Evolutionary conservation across 2,797 vertebrate species (phyloP).

Genomic region (Chelon labrosus): DNA sequence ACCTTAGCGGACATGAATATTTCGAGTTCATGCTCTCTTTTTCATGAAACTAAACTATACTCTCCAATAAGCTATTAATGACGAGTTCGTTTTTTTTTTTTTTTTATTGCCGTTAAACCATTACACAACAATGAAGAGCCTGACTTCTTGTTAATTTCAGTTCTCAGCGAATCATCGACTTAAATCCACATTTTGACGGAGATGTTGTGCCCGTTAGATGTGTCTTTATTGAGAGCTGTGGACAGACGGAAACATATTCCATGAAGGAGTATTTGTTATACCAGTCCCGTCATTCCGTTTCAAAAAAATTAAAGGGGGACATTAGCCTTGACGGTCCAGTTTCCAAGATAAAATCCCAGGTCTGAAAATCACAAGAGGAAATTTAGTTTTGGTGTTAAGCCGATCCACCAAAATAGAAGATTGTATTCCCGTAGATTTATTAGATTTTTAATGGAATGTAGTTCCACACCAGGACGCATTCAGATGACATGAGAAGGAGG

Average conservation of each 20-base stretch:
- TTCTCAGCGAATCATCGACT: conserved; percentile 37
- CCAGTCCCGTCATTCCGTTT: conserved; percentile 65
- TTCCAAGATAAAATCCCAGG: conserved; percentile 75
- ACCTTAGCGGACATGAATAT: background rate
- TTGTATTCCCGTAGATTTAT: conserved; percentile 76
- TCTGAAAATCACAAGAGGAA: conserved; percentile 63
- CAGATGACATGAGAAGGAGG: conserved; percentile 49
- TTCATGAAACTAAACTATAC: background rate
- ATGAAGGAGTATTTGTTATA: conserved; percentile 52
- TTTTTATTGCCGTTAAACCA: background rate
- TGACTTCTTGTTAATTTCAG: conserved; percentile 26
- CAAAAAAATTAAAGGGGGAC: conserved; percentile 59
- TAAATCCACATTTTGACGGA: conserved; percentile 68
- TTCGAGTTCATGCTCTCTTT: background rate
- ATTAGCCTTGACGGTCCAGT: conserved; percentile 64
- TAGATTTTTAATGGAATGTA: conserved; percentile 61
- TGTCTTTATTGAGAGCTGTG: conserved; percentile 72
- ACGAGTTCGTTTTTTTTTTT: background rate
- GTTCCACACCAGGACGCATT: conserved; percentile 65
- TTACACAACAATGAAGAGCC: conserved; percentile 6
- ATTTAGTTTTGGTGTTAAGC: conserved; percentile 70
- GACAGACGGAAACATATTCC: conserved; percentile 69
- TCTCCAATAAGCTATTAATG: conserved; percentile 1
- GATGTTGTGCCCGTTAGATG: conserved; percentile 50
- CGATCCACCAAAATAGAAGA: conserved; percentile 74